Evolutionary conservation across 2,113 vertebrate genomes (phyloP), one percentile per base, ranked within the genome.

Genomic region (Oncorhynchus kisutch): DNA sequence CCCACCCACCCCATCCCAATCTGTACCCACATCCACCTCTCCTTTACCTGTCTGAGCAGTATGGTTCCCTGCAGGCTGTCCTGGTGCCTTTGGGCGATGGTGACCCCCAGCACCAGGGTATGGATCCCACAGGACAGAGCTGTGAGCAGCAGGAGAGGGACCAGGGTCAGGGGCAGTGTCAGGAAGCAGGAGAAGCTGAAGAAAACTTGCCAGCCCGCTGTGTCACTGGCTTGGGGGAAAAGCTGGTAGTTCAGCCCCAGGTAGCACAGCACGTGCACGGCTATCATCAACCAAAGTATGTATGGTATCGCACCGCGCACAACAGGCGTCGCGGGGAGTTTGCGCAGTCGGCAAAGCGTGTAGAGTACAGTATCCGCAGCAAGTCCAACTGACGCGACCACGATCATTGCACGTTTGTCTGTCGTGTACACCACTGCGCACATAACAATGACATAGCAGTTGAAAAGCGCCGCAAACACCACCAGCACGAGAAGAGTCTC

Each of bases 161-260:
- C 85, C 83, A 99, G 88, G 76, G 94, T 90, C 75, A 99, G 90
- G 0, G 97, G 97, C 68, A 97, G 89, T 0, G 96, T 98, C 87
- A 99, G 93, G 82, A 98, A 98, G 89, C 94, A 45, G 3, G 95
- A 96, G 92, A 98, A 98, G 68, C 91, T 83, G 67, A 99, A 45
- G 39, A 45, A 99, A 2, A 93, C 92, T 88, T 96, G 96, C 97
- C 97, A 98, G 70, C 96, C 97, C 74, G 95, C 96, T 0, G 96
- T 94, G 92, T 99, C 95, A 1, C 95, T 93, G 80, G 94, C 95
- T 0, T 94, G 94, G 0, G 94, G 92, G 16, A 92, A 92, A 0
- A 75, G 85, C 14, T 91, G 79, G 22, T 94, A 95, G 88, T 94
- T 95, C 54, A 99, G 91, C 0, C 94, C 92, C 89, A 96, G 84